phyloP scores from a whole-genome alignment of 2,113 vertebrate species.

The Ctenomys sociabilis region DNA sequence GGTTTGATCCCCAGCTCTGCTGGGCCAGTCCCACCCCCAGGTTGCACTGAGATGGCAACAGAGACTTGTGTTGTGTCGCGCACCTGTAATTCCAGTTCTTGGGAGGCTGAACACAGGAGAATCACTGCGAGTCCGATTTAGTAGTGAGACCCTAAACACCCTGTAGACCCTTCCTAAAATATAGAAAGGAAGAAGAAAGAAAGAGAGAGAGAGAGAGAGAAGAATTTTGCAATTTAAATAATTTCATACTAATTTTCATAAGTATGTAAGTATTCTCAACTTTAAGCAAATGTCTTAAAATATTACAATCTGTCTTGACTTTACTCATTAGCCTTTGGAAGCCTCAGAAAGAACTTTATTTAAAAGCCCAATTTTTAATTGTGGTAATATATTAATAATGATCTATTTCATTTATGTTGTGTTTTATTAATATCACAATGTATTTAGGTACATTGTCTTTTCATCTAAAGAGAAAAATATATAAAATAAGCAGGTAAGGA shows the following conservation, averaged over 20 bases:
- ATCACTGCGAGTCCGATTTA: too few species aligned
- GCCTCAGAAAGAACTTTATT: neutral
- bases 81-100: too few species aligned
- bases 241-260: neutral
- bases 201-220: too few species aligned
- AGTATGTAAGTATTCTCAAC: neutral
- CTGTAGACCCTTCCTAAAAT: too few species aligned
- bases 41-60: too few species aligned
- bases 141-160: too few species aligned
- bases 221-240: neutral
- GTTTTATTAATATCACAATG: neutral
- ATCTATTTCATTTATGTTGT: neutral
- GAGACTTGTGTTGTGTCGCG: too few species aligned
- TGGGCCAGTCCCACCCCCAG: too few species aligned
- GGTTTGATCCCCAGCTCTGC: too few species aligned
- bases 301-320: constrained; percentile 15
- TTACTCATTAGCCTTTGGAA: neutral
- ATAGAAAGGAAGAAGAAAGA: too few species aligned
- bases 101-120: too few species aligned
- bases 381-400: neutral
- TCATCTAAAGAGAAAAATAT: neutral
- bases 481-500: neutral
- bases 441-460: neutral
- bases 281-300: neutral
- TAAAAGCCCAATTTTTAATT: neutral